These are phyloP conservation scores for Eudasyphora cyanicolor DNA, from an alignment of 2,888 invertebrate species.

Conservation along the genomic window DNA sequence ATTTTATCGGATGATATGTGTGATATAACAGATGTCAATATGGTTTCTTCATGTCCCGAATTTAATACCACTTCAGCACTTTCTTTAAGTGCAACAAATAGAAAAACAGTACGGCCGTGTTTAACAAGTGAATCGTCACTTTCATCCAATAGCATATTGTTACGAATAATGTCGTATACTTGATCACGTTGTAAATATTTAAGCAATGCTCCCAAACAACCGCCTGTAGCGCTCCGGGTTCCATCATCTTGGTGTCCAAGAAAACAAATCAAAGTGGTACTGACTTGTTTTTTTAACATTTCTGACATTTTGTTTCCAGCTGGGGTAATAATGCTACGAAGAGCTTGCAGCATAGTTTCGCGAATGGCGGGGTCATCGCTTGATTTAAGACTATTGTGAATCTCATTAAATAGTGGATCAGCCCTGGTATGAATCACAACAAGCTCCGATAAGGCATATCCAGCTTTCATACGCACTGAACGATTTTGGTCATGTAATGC, in stretches of 20 bases:
- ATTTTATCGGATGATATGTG: constrained; percentile 89
- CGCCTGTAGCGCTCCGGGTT: constrained; percentile 90
- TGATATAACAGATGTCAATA: constrained; percentile 85
- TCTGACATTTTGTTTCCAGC: constrained; percentile 95
- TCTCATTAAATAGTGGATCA: constrained; percentile 96
- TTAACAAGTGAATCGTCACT: constrained; percentile 86
- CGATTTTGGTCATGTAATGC: constrained; percentile 94
- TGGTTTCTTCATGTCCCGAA: constrained; percentile 84
- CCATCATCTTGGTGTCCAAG: constrained; percentile 89
- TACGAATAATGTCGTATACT: constrained; percentile 86
- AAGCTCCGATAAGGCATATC: constrained; percentile 91
- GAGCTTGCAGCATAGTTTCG: constrained; percentile 95
- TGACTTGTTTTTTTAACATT: constrained; percentile 87
- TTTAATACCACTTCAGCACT: constrained; percentile 86
- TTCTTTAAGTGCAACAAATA: constrained; percentile 94
- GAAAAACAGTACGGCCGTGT: constrained; percentile 91
- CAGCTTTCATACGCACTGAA: constrained; percentile 93
- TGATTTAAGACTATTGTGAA: constrained; percentile 91
- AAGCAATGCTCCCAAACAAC: constrained; percentile 93
- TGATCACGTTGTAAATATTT: constrained; percentile 88
- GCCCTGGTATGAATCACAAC: constrained; percentile 95
- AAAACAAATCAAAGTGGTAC: constrained; percentile 85
- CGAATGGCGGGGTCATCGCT: constrained; percentile 91
- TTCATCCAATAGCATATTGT: constrained; percentile 87
- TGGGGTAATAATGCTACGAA: constrained; percentile 90